Conservation (phyloP, 1,140 invertebrate species). For the Drosophila serrata region DNA sequence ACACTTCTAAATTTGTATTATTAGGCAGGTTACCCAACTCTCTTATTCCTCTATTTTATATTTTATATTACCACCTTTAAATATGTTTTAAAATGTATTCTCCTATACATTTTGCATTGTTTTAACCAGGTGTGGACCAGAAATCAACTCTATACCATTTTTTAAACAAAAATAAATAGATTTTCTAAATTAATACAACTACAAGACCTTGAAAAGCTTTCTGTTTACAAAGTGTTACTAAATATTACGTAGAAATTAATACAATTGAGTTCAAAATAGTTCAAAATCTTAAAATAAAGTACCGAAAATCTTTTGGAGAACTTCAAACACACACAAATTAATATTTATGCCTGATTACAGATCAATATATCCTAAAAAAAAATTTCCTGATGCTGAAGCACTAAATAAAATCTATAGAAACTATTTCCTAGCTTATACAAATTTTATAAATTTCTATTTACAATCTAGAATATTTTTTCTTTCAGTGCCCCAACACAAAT, state of each 20-base stretch:
- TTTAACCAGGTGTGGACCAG: background rate
- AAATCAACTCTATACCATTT: too few species aligned
- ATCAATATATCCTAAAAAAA: background rate
- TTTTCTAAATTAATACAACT: background rate
- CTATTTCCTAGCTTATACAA: rapidly evolving
- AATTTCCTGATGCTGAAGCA: too few species aligned
- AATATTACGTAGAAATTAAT: background rate
- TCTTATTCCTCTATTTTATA: too few species aligned
- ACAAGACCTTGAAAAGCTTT: background rate
- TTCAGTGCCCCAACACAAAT: slow-evolving; percentile 28
- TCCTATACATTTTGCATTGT: too few species aligned
- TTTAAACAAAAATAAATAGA: background rate
- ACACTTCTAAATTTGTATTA: too few species aligned
- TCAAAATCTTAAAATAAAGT: background rate
- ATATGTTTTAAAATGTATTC: too few species aligned
- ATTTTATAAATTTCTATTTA: too few species aligned
- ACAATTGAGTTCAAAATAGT: background rate
- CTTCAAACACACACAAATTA: too few species aligned
- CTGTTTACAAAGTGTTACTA: background rate
- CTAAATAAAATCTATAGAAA: background rate
- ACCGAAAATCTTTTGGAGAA: background rate
- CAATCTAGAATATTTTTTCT: background rate
- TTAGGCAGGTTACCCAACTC: too few species aligned
- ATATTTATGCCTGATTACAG: background rate
- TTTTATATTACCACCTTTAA: too few species aligned